Evolutionary conservation across 2,888 invertebrate genomes (phyloP), one percentile per base, ranked within the genome.

Genomic region (Heliconius cydno): DNA sequence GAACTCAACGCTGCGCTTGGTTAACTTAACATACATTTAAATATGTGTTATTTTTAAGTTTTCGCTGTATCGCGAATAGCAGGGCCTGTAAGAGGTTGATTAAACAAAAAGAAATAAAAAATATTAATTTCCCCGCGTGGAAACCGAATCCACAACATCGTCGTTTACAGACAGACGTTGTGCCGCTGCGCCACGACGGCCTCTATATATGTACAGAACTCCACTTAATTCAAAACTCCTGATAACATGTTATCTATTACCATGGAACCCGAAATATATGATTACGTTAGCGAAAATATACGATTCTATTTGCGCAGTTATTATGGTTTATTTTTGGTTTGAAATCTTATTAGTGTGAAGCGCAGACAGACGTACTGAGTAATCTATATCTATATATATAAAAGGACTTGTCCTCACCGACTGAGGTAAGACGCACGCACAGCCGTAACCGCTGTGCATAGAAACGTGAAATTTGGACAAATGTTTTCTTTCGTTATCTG

Each of bases 161-260:
- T 7, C 7, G 7, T 22, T 57, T 22, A 57, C 57, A 57, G 7
- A 19, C 57, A 57, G 7, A 22, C 46, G 46, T 15, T 46, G 15
- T 57, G 30, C 30, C 30, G 19, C 52, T 52, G 22, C 52, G 52
- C 52, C 52, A 52, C 2, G 22, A 22, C 22, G 2, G 19, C 5
- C 22, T 57, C 52, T 4, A 19, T 41, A 38, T 38, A 41, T 34
- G 19, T 72, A 30, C 22, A 52, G 22, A 57, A 71, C 52, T 28
- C 12, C 3, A 71, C 13, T 52, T 22, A 52, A 22, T 72, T 34
- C 57, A 72, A 72, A n/a, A 22, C 30, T 60, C 9, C 22, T 60
- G 72, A 73, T 73, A 73, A 73, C 19, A 12, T 28, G 34, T 57
- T 57, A 73, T 73, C 57, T 57, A n/a, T 57, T 12, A n/a, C 72